These are phyloP conservation scores for Urophycis tenuis DNA, from an alignment of 2,797 vertebrate genomes.

Conservation along the genomic window DNA sequence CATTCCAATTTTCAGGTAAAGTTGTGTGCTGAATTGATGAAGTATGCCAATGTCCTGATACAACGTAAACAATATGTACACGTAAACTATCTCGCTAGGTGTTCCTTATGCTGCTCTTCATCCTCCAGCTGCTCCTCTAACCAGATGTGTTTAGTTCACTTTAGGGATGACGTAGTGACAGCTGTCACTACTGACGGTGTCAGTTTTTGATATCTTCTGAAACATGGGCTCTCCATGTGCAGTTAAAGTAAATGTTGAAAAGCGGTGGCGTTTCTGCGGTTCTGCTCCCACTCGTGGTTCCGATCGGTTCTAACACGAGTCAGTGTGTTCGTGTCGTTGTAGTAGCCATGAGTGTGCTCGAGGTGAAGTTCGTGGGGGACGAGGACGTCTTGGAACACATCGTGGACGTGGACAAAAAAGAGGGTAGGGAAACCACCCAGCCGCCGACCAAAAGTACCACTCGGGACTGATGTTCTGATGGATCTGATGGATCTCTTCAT, in stretches of 20 bases:
- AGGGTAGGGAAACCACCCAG: slow-evolving; percentile 47
- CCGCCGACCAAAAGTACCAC: neutral
- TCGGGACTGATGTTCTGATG: neutral
- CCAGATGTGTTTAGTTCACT: too few relatives aligned
- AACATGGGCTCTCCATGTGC: neutral
- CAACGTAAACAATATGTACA: too few relatives aligned
- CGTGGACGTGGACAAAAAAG: slow-evolving; percentile 79
- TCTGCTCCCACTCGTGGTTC: neutral
- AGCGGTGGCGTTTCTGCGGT: neutral
- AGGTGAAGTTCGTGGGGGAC: slow-evolving; percentile 85
- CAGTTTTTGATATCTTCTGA: too few relatives aligned
- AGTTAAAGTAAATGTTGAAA: neutral
- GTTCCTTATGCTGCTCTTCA: neutral
- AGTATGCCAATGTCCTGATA: neutral
- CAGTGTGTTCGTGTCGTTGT: neutral
- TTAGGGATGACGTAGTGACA: too few relatives aligned
- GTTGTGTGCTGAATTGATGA: slow-evolving; percentile 28
- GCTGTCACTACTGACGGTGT: neutral
- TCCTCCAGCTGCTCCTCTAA: too few relatives aligned
- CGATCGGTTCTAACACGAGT: neutral
- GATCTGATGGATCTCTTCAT: neutral
- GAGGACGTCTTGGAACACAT: slow-evolving; percentile 87
- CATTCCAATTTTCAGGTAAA: slow-evolving; percentile 19
- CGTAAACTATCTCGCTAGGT: neutral
- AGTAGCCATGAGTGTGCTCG: slow-evolving; percentile 68